phyloP scores from a whole-genome alignment of 2,888 invertebrate species.

The Caenorhabditis zanzibari region DNA sequence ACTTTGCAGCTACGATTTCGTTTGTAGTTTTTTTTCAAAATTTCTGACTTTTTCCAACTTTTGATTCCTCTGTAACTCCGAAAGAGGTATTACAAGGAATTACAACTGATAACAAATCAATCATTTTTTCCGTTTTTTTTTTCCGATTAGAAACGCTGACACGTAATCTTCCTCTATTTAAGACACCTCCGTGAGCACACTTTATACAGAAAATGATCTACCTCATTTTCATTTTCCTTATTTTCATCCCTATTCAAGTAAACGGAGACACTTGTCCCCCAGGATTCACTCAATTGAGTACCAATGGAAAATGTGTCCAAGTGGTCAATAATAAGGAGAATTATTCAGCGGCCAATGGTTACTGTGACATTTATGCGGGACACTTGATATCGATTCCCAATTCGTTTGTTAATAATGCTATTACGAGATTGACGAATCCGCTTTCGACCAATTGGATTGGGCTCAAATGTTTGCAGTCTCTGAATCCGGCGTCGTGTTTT shows the following conservation, averaged over 20 bases:
- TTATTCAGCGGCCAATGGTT: slow-evolving; percentile 39
- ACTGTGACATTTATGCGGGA: slow-evolving; percentile 26
- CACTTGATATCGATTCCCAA: slow-evolving; percentile 45
- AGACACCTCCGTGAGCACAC: background rate
- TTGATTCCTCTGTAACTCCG: too few relatives aligned
- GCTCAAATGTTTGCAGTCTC: slow-evolving; percentile 34
- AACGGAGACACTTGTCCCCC: slow-evolving; percentile 22
- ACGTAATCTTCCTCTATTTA: background rate
- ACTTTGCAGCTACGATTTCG: too few relatives aligned
- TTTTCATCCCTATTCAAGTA: background rate
- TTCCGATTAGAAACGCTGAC: background rate
- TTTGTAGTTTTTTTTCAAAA: too few relatives aligned
- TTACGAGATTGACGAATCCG: background rate
- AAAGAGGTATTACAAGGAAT: too few relatives aligned
- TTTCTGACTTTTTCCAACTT: too few relatives aligned
- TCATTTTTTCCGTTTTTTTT: too few relatives aligned
- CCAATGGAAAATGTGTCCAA: slow-evolving; percentile 32
- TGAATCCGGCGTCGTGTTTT: slow-evolving; percentile 26
- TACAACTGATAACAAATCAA: too few relatives aligned
- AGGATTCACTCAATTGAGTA: slow-evolving; percentile 27
- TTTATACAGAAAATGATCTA: background rate
- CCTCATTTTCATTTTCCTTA: background rate
- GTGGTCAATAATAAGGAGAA: slow-evolving; percentile 1
- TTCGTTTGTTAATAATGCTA: slow-evolving; percentile 27
- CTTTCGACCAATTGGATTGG: slow-evolving; percentile 41